These are phyloP conservation scores for Glyptemys insculpta DNA, from an alignment of 2,797 vertebrate species.

Conservation along the genomic window DNA sequence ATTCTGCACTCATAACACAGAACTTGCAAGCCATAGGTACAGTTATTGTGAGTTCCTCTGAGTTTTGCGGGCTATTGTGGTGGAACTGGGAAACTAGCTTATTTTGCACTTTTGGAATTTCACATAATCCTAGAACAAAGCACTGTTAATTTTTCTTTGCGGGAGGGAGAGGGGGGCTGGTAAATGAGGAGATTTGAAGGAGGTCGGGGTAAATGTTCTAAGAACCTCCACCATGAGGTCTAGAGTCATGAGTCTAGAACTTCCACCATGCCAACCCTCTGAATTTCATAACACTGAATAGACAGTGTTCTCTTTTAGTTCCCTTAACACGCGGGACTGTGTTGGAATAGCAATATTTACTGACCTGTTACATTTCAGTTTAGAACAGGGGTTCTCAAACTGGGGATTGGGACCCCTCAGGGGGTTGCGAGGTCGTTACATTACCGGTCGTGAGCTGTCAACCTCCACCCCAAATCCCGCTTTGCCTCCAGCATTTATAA, in stretches of 20 bases:
- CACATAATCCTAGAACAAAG: conserved; percentile 70
- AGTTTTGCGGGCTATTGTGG: conserved; percentile 38
- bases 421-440: too few relatives aligned
- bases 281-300: not conserved
- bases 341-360: not conserved
- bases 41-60: conserved; percentile 52
- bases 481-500: too few relatives aligned
- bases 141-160: conserved; percentile 60
- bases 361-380: not conserved
- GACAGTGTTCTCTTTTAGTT: not conserved
- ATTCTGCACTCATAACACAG: conserved; percentile 2
- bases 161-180: not conserved
- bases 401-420: too few relatives aligned
- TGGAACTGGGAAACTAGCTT: conserved; percentile 36
- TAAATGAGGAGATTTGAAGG: conserved; percentile 27
- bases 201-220: conserved; percentile 61
- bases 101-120: conserved; percentile 74
- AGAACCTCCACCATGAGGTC: conserved; percentile 11
- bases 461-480: too few relatives aligned
- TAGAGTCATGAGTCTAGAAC: conserved; percentile 26
- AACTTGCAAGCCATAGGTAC: conserved; percentile 25
- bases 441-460: too few relatives aligned
- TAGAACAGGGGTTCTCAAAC: not conserved
- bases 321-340: not conserved
- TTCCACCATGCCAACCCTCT: not conserved